Evolutionary conservation across 2,113 vertebrate species (phyloP).

Genomic region (Toxostoma redivivum): DNA sequence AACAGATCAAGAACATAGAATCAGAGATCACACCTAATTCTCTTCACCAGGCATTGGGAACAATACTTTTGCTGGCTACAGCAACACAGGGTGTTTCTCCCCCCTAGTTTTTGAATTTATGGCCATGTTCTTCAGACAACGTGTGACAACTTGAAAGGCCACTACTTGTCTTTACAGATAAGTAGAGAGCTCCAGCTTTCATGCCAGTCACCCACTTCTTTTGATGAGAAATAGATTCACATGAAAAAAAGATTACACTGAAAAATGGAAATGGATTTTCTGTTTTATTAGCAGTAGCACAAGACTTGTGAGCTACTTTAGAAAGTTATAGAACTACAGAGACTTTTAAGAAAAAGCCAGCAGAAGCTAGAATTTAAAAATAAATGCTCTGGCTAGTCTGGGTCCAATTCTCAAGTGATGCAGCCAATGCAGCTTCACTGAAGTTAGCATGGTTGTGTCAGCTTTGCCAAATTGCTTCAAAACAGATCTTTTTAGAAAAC

Average conservation of each 20-base stretch:
- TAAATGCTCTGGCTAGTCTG: conserved; percentile 24
- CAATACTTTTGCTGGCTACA: background rate
- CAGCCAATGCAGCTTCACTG: background rate
- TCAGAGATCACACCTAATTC: background rate
- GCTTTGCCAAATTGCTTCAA: background rate
- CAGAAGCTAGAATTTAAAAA: conserved; percentile 37
- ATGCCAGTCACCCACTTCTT: background rate
- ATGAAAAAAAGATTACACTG: conserved; percentile 60
- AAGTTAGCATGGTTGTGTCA: background rate
- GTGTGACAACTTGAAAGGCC: background rate
- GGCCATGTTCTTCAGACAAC: background rate
- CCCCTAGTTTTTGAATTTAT: background rate
- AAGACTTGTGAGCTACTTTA: conserved; percentile 34
- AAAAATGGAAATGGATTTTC: conserved; percentile 43
- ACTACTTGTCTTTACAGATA: background rate
- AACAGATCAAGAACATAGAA: background rate
- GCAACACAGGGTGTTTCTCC: background rate
- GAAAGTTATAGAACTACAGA: conserved; percentile 35
- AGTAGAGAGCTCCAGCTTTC: background rate
- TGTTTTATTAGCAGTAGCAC: conserved; percentile 38
- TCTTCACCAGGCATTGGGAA: background rate
- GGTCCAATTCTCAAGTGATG: background rate
- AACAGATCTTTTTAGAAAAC: background rate
- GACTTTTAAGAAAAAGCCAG: background rate
- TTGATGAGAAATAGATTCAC: conserved; percentile 43